These are phyloP conservation scores for Drosophila nigrodunni DNA, from an alignment of 1,140 invertebrate genomes.

Conservation along the genomic window DNA sequence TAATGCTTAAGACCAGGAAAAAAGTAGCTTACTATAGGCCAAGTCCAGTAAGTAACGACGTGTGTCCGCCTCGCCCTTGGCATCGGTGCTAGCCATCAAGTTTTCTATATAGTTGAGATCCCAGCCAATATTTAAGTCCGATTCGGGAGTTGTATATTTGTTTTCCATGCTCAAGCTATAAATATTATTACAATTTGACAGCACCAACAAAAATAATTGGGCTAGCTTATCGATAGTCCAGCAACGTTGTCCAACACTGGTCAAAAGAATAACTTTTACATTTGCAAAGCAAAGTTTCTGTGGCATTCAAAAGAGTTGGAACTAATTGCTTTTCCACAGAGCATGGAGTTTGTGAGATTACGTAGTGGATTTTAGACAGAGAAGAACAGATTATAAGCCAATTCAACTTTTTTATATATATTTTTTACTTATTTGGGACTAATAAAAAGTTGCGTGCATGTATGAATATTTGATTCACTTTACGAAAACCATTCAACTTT, in stretches of 20 bases:
- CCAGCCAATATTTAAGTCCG: background rate
- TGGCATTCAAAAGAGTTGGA: slow-evolving; percentile 15
- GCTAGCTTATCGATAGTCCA: slow-evolving; percentile 18
- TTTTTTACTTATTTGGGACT: slow-evolving; percentile 30
- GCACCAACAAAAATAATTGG: background rate
- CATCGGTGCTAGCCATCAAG: background rate
- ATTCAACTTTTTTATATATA: slow-evolving; percentile 61
- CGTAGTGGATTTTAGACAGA: background rate
- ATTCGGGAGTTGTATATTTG: slow-evolving; percentile 2
- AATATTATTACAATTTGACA: slow-evolving; percentile 2
- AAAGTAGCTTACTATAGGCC: slow-evolving; percentile 28
- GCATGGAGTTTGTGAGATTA: background rate
- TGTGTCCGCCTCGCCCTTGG: background rate
- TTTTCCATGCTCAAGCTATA: background rate
- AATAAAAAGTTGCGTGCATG: slow-evolving; percentile 77
- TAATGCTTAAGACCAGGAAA: no score
- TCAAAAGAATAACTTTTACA: slow-evolving; percentile 7
- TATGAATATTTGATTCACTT: slow-evolving; percentile 77
- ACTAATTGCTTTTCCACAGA: slow-evolving; percentile 71
- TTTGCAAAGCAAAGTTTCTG: slow-evolving; percentile 35
- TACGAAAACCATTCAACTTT: slow-evolving; percentile 71
- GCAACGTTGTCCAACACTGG: slow-evolving; percentile 18
- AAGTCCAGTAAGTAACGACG: slow-evolving; percentile 28
- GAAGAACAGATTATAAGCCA: slow-evolving; percentile 59
- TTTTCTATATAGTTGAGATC: slow-evolving; percentile 22